Percentiles rank a stretch among this genome's conserved stretches.
Evolutionary conservation across 2,797 vertebrate genomes (phyloP).

Genomic region (Agapornis canus): DNA sequence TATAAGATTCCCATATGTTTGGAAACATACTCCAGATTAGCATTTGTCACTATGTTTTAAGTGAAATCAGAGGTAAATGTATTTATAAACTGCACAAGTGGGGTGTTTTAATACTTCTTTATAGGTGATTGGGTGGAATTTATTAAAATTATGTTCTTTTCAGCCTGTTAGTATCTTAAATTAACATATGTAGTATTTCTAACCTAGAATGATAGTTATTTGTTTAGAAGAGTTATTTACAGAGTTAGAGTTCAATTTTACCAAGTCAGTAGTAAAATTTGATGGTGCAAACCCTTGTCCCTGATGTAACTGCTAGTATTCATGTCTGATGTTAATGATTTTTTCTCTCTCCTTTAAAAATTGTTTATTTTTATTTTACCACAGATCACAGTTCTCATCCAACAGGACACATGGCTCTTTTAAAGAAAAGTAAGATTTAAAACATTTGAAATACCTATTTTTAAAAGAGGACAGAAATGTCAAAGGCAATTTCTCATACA

Average conservation of each 20-base stretch:
- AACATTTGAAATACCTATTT: background rate
- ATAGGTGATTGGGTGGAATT: background rate
- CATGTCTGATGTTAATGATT: background rate
- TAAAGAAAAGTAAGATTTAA: slow-evolving; percentile 78
- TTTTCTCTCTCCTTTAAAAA: background rate
- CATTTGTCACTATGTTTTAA: background rate
- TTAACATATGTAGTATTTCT: background rate
- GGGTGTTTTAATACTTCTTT: background rate
- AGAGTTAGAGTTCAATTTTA: background rate
- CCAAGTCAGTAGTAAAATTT: background rate
- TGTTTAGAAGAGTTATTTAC: background rate
- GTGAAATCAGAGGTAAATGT: background rate
- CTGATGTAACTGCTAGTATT: background rate
- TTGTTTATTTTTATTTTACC: slow-evolving; percentile 28
- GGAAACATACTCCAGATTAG: background rate
- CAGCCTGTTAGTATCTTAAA: background rate
- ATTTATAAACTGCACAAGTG: background rate
- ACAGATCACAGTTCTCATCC: slow-evolving; percentile 48
- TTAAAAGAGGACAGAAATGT: background rate
- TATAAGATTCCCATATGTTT: background rate
- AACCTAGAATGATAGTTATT: background rate
- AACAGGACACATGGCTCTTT: slow-evolving; percentile 75
- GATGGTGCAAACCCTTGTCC: background rate
- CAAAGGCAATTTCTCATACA: background rate
- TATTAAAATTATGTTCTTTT: background rate